Percentiles rank a stretch among this genome's conserved stretches.
Evolutionary conservation across 92 coral and sea anemone species (phyloP).

Genomic region (Phenganax subtilis): DNA sequence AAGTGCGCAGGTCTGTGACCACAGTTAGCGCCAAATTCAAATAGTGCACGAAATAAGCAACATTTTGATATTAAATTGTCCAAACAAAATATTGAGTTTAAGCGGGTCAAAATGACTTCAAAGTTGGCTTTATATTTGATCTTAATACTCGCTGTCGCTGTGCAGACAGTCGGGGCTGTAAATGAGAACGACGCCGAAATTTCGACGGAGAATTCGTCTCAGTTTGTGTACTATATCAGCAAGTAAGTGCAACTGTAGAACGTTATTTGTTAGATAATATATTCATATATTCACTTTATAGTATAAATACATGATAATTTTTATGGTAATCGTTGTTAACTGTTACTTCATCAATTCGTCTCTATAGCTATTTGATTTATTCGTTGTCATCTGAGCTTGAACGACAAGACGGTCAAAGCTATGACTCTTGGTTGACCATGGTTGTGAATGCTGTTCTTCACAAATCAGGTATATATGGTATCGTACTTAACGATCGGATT

Average conservation of each 20-base stretch:
- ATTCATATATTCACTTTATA: too few species aligned
- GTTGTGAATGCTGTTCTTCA: slow-evolving; percentile 40
- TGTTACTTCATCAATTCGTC: too few species aligned
- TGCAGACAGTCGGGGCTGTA: slow-evolving; percentile 12
- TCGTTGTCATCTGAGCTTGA: too few species aligned
- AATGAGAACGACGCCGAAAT: not conserved
- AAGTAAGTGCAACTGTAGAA: not conserved
- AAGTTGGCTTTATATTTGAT: not conserved
- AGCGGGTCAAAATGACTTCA: slow-evolving; percentile 15
- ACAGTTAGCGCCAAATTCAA: slow-evolving; percentile 7
- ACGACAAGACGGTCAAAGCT: not conserved
- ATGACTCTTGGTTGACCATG: slow-evolving; percentile 31
- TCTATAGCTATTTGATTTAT: too few species aligned
- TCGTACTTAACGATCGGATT: slow-evolving; percentile 34
- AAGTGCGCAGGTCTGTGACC: slow-evolving; percentile 21
- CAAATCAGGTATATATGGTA: slow-evolving; percentile 40
- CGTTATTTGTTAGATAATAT: not conserved
- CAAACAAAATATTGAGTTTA: not conserved
- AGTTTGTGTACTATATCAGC: not conserved
- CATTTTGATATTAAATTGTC: slow-evolving; percentile 10
- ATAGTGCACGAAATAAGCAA: slow-evolving; percentile 17
- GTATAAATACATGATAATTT: too few species aligned
- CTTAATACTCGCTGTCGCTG: slow-evolving; percentile 11
- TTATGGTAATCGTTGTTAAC: too few species aligned
- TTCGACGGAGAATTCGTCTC: not conserved